These are phyloP conservation scores for Acomys russatus DNA, from an alignment of 2,797 vertebrate genomes.

Conservation along the genomic window DNA sequence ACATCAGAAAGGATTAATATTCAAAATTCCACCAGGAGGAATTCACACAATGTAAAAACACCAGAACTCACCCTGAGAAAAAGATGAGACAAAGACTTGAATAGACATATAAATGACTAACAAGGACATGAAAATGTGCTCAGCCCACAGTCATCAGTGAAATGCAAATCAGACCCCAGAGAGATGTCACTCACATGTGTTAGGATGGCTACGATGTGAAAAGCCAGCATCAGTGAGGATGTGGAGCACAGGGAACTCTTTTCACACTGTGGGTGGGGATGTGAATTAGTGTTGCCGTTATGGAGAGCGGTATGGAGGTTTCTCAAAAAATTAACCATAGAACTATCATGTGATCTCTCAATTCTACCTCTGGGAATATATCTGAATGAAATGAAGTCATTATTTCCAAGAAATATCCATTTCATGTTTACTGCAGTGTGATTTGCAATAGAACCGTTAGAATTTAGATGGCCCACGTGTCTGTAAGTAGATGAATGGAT, in stretches of 20 bases:
- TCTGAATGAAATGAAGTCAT: background rate
- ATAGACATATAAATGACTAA: background rate
- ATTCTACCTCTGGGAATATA: background rate
- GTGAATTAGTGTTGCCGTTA: background rate
- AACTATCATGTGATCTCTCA: background rate
- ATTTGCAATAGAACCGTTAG: background rate
- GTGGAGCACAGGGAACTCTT: background rate
- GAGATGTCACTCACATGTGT: background rate
- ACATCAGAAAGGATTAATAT: background rate
- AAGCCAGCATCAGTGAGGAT: background rate
- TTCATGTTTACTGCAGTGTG: background rate
- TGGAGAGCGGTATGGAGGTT: background rate
- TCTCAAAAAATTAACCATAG: background rate
- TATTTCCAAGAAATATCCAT: background rate
- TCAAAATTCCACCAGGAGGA: background rate
- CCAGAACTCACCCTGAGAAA: background rate
- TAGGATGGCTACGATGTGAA: background rate
- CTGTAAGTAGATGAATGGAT: background rate
- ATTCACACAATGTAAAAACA: background rate
- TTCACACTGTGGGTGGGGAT: background rate
- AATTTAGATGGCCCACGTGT: background rate
- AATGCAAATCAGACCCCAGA: background rate
- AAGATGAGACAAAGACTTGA: background rate
- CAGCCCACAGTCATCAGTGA: background rate
- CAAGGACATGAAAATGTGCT: background rate